Evolutionary conservation across 2,797 vertebrate genomes (phyloP).

Genomic region (Catamblyrhynchus diadema): DNA sequence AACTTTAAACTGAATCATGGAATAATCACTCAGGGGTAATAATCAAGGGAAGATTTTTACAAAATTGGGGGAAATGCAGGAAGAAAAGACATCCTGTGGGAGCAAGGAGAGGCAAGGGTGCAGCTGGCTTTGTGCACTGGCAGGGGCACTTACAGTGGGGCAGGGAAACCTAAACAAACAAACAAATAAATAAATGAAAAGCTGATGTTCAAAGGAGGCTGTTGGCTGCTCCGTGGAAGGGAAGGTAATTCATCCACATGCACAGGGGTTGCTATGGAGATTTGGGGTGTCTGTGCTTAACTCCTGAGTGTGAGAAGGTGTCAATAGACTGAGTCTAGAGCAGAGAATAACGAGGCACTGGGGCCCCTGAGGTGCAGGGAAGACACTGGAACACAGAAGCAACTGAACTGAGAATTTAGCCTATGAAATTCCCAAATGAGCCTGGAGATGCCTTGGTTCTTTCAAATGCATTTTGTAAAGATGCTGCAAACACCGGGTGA

Average conservation of each 20-base stretch:
- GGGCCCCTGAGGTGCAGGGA: not conserved
- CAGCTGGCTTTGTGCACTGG: not conserved
- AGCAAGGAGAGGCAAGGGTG: not conserved
- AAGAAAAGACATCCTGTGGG: not conserved
- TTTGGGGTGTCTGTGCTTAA: slow-evolving; percentile 36
- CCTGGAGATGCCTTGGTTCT: not conserved
- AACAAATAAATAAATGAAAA: not conserved
- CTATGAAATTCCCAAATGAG: not conserved
- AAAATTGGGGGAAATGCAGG: not conserved
- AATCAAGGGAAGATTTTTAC: not conserved
- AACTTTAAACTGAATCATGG: not conserved
- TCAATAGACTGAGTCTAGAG: slow-evolving; percentile 17
- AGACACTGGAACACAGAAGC: not conserved
- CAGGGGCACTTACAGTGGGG: not conserved
- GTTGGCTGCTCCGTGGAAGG: slow-evolving; percentile 14
- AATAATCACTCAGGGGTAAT: not conserved
- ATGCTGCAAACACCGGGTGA: not conserved
- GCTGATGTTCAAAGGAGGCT: not conserved
- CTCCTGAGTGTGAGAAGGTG: slow-evolving; percentile 62
- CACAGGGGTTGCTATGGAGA: slow-evolving; percentile 71
- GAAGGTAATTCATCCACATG: slow-evolving; percentile 23
- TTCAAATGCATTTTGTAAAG: not conserved
- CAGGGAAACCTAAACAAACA: not conserved
- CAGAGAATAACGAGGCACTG: slow-evolving; percentile 9
- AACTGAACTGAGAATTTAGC: slow-evolving; percentile 8